Percentiles rank a stretch among this genome's conserved stretches.
phyloP scores from a whole-genome alignment of 2,797 vertebrate species.

The Pteronotus mesoamericanus region DNA sequence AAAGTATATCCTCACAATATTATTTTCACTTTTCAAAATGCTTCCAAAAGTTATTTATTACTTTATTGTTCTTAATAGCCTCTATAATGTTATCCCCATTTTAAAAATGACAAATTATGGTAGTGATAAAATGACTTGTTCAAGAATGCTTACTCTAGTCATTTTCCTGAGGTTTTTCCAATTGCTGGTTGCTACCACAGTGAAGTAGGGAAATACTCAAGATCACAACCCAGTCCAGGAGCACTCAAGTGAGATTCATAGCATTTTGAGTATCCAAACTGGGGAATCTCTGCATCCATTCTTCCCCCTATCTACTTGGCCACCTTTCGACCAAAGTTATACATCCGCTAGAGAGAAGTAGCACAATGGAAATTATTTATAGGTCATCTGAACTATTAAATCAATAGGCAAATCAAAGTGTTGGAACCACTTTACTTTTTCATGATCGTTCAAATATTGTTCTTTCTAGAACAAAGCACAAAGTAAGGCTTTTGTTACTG shows the following conservation, averaged over 20 bases:
- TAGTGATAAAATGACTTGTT: neutral
- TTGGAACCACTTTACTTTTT: neutral
- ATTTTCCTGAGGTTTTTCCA: neutral
- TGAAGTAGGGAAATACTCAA: neutral
- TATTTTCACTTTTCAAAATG: conserved; percentile 27
- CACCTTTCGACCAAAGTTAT: neutral
- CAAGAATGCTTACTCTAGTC: neutral
- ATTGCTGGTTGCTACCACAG: neutral
- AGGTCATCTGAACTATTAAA: neutral
- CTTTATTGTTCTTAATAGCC: neutral
- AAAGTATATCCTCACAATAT: neutral
- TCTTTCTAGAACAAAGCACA: neutral
- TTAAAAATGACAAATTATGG: neutral
- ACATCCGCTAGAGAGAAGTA: neutral
- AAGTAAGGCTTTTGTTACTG: neutral
- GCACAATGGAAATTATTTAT: neutral
- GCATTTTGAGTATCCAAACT: neutral
- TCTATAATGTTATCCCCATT: neutral
- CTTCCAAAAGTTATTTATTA: neutral
- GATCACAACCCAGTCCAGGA: neutral
- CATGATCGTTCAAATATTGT: neutral
- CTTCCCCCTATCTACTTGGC: neutral
- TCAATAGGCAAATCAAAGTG: neutral
- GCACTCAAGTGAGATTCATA: neutral
- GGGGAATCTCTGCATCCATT: neutral